Base-by-base conservation (phyloP, 92 coral and sea anemone genomes). In the Zoanthus gigantus region DNA sequence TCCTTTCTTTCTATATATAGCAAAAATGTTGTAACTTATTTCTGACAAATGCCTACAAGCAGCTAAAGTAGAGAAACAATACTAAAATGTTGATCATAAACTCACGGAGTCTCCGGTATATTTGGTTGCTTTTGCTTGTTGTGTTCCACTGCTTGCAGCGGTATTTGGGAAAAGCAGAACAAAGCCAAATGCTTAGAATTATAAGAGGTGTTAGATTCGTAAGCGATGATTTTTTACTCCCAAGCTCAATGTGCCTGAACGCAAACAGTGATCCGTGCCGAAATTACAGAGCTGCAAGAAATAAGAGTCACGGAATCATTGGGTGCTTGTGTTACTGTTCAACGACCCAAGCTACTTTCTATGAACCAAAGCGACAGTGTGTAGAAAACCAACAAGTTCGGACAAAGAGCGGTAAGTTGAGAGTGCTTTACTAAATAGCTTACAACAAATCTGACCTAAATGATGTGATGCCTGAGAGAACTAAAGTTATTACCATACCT, bases 331-430 rank as follows among this genome's bases (percentile, higher is more conserved):
- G 83, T 17, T 45, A 65, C 65, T 81, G 85, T 46, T 73, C 7
- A 4, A 14, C 28, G 9, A 13, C 7, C 14, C 12, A 63, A 28
- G 47, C 85, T 81, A 81, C 74, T 2, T 81, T 81, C 63, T 81
- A 65, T 67, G 85, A 81, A 14, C 74, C 85, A 9, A 12, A 32
- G 14, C 32, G 85, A 71, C 56, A 46, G 23, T 81, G 85, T 67
- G 45, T 28, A 0, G 85, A 60, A 16, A 65, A 67, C 23, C 63
- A 67, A 28, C 15, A 28, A 2, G 85, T 66, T 14, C 75, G 85
- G 6, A 32, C 52, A 9, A 15, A 66, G 0, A 17, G 74, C 12
- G 85, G 85, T 81, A 81, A 81, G 85, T 37, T 4, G 42, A 37
- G 1, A 34, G 42, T 34, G 42, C 42, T 34, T 34, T 34, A 34